Evolutionary conservation across 2,113 vertebrate species (phyloP), one percentile per base, ranked within the genome.

Genomic region (Nicator chloris): DNA sequence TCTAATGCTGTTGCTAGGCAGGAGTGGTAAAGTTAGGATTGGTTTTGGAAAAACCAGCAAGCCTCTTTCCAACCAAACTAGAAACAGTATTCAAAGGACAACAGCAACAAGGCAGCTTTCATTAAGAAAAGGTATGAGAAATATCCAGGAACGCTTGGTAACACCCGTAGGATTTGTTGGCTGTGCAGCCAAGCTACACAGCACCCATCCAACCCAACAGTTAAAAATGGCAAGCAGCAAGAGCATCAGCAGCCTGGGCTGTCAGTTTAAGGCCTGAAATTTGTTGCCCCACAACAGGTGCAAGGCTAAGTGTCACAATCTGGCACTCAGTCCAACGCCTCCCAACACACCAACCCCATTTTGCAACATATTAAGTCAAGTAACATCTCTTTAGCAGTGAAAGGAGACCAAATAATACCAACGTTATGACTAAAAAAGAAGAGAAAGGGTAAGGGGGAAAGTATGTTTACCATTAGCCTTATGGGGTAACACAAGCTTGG

Each of bases 1-100:
- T 60, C 35, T 39, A 71, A 71, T 47, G 49, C 56, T 3, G 72
- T 97, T 93, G 95, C 95, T 95, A 95, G 72, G 92, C 80, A 92
- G 33, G 49, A 54, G 39, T 30, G 40, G 44, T 50, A 78, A 94
- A 73, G 60, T 71, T 81, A 54, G 72, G 40, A 88, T 13, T 64
- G 83, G 86, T 81, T 92, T 96, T 92, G 92, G 92, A 94, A 97
- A 93, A 93, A 94, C 7, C 64, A 88, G 51, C 13, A 70, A 92
- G 72, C 20, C 44, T 71, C 47, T 35, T 88, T 83, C 86, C 88
- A 84, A 44, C 19, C 47, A 39, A 92, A 73, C 63, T 39, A 88
- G 83, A 93, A 97, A 92, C 0, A 0, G 66, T 17, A 85, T 63
- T 83, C 64, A 83, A 77, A 95, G 76, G 40, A 78, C 80, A 95